phyloP scores from a whole-genome alignment of 2,113 vertebrate species.

The Callopanchax toddi region DNA sequence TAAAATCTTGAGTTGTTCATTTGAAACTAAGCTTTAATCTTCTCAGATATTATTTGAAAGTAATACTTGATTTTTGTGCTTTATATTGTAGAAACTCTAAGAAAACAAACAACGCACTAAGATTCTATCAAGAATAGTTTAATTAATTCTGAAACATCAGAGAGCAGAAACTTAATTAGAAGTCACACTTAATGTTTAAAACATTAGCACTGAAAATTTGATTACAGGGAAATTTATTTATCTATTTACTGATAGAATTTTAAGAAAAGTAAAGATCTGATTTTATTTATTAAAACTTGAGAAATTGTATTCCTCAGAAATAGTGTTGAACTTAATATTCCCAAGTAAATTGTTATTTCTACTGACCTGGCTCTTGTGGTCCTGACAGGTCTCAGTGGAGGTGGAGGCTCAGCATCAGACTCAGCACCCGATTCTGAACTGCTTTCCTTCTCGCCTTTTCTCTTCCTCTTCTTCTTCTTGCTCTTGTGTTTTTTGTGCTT shows the following conservation, averaged over 20 bases:
- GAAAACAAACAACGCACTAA: neutral
- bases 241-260: too few relatives aligned
- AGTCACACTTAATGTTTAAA: neutral
- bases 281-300: neutral
- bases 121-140: too few relatives aligned
- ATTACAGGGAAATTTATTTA: neutral
- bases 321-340: too few relatives aligned
- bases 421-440: constrained; percentile 84
- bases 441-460: constrained; percentile 90
- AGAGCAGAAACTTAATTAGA: neutral
- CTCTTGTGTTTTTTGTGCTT: constrained; percentile 99
- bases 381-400: constrained; percentile 50
- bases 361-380: constrained; percentile 80
- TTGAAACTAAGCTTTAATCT: neutral
- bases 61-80: neutral
- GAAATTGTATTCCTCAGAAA: too few relatives aligned
- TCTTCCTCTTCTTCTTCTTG: constrained; percentile 95
- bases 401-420: constrained; percentile 78
- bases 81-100: neutral
- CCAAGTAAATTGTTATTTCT: neutral
- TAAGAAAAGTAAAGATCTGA: neutral
- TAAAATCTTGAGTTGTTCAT: too few relatives aligned
- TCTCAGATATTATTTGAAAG: neutral
- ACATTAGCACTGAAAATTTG: neutral
- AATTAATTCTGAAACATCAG: neutral